A percentile compares a stretch with the other conserved stretches of the same genome.
These are phyloP conservation scores for Lophius americanus DNA, from an alignment of 2,797 vertebrate genomes.

Conservation along the genomic window DNA sequence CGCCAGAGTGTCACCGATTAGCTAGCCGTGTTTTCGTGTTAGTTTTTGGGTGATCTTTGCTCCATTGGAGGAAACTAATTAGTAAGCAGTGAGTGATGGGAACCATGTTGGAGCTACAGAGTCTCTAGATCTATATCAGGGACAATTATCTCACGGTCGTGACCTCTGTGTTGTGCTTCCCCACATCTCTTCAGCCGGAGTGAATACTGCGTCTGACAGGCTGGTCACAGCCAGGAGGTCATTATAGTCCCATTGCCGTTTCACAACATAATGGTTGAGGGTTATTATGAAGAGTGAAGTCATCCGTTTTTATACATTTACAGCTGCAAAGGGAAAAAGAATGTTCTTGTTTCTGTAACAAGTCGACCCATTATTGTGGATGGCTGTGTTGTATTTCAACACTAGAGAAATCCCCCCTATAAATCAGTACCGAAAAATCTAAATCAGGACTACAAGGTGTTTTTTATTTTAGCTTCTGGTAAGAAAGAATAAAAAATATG, in stretches of 20 bases:
- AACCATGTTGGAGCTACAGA: conserved; percentile 40
- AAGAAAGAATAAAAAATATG: too few relatives aligned
- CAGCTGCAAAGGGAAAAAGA: conserved; percentile 47
- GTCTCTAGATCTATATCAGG: conserved; percentile 54
- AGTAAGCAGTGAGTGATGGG: conserved; percentile 52
- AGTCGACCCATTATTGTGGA: conserved; percentile 50
- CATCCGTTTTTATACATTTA: conserved; percentile 2
- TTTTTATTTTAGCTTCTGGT: too few relatives aligned
- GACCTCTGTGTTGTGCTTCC: conserved; percentile 41
- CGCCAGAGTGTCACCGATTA: too few relatives aligned
- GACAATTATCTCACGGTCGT: conserved; percentile 46
- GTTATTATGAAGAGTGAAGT: conserved; percentile 5
- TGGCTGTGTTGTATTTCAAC: conserved; percentile 50
- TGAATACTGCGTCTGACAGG: conserved; percentile 31
- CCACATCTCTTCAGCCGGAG: conserved; percentile 28
- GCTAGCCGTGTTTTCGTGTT: conserved; percentile 32
- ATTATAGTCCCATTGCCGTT: conserved; percentile 32
- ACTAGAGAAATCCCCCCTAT: not conserved
- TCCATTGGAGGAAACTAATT: conserved; percentile 56
- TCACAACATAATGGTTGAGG: conserved; percentile 21
- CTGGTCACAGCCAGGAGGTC: conserved; percentile 22
- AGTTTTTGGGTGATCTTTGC: conserved; percentile 37
- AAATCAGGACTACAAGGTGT: too few relatives aligned
- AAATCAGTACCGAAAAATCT: too few relatives aligned
- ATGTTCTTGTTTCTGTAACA: conserved; percentile 62